phyloP scores from a whole-genome alignment of 2,113 vertebrate genomes.

The Ceyx cyanopectus region DNA sequence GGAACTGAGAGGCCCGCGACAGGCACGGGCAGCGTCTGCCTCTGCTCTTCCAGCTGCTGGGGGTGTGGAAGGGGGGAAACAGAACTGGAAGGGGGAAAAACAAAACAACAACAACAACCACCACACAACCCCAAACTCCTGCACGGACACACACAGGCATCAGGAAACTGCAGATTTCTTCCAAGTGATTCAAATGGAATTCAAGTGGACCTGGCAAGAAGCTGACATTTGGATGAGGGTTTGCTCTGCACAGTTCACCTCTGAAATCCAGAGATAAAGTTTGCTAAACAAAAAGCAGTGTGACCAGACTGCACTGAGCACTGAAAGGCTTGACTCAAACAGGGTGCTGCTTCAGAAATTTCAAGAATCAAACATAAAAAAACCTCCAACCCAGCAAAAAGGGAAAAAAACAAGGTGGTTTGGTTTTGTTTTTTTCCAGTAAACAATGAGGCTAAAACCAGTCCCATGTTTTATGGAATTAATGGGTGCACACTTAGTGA shows the following conservation, averaged over 20 bases:
- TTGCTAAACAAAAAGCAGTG: slow-evolving; percentile 13
- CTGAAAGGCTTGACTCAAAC: not conserved
- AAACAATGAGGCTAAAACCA: not conserved
- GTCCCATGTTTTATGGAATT: not conserved
- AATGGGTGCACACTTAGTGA: not conserved
- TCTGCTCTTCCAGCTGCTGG: not conserved
- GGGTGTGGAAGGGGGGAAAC: not conserved
- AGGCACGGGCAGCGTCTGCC: slow-evolving; percentile 34
- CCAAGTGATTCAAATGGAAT: slow-evolving; percentile 58
- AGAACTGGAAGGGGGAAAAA: not conserved
- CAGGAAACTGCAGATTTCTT: slow-evolving; percentile 16
- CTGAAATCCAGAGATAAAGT: slow-evolving; percentile 36
- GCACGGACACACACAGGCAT: not conserved
- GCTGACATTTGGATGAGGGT: slow-evolving; percentile 24
- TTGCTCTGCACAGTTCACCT: not conserved
- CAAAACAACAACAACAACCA: not conserved
- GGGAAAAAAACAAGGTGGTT: not conserved
- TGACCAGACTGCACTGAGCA: not conserved
- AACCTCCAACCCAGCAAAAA: not conserved
- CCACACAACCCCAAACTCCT: not conserved
- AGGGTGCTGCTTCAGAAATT: not conserved
- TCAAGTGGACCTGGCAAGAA: slow-evolving; percentile 20
- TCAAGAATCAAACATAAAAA: not conserved
- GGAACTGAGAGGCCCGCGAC: slow-evolving; percentile 47
- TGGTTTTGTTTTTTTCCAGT: not conserved